Evolutionary conservation across 1,140 invertebrate genomes (phyloP).

Genomic region (Bombus affinis): DNA sequence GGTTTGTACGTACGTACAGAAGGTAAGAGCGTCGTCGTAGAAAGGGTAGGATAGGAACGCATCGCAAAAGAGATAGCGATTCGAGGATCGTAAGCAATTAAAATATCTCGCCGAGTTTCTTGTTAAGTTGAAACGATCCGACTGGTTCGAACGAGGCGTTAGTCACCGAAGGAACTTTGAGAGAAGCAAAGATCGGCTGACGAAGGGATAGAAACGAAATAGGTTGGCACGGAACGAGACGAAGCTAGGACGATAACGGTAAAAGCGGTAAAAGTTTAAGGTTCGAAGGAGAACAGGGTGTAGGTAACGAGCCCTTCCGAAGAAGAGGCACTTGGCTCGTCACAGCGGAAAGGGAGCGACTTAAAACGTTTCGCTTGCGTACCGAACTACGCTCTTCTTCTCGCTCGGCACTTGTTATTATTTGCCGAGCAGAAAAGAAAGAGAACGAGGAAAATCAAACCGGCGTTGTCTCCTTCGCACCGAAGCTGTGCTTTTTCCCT

Average conservation of each 20-base stretch:
- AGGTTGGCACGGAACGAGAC: neutral
- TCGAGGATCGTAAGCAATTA: too few species aligned
- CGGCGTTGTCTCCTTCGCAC: neutral
- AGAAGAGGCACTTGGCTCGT: slow-evolving; percentile 28
- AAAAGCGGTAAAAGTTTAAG: neutral
- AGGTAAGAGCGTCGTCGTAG: too few species aligned
- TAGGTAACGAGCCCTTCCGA: slow-evolving; percentile 25
- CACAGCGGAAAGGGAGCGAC: neutral
- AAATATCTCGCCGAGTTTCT: too few species aligned
- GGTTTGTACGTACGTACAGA: too few species aligned
- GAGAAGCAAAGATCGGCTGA: too few species aligned
- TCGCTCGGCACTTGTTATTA: slow-evolving; percentile 3
- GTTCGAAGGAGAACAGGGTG: neutral
- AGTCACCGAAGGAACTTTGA: too few species aligned
- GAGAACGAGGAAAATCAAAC: slow-evolving; percentile 3
- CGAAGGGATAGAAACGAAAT: neutral
- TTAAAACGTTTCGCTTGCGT: slow-evolving; percentile 12
- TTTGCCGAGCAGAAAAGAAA: slow-evolving; percentile 1
- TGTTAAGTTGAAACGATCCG: too few species aligned
- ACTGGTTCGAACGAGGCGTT: too few species aligned
- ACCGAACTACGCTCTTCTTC: neutral
- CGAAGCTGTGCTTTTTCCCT: neutral
- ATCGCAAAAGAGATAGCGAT: too few species aligned
- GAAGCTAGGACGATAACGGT: neutral
- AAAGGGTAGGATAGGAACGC: too few species aligned